Conservation (phyloP, 2,113 vertebrate species). For the Heptranchias perlo region DNA sequence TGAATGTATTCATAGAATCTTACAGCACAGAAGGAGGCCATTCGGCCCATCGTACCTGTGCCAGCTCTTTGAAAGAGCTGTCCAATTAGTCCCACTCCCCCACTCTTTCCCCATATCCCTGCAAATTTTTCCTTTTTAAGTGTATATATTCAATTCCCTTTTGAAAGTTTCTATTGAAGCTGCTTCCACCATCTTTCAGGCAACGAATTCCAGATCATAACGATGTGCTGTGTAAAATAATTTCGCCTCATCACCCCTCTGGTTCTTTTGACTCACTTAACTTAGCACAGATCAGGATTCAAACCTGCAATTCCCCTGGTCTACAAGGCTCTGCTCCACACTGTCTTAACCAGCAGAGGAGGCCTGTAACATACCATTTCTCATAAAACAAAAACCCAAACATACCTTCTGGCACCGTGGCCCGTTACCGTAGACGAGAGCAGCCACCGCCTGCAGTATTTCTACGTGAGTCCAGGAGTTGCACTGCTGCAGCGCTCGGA, state of each 20-base stretch:
- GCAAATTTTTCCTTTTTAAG: not conserved
- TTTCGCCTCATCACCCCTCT: not conserved
- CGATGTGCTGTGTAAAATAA: not conserved
- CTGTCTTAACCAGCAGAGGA: not conserved
- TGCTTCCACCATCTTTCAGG: not conserved
- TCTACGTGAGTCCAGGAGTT: conserved; percentile 85
- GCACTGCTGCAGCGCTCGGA: conserved; percentile 69
- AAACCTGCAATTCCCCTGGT: not conserved
- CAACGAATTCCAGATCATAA: not conserved
- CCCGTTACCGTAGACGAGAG: conserved; percentile 82
- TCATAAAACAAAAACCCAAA: not conserved
- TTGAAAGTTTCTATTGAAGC: not conserved
- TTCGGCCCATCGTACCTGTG: not conserved
- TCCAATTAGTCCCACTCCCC: not conserved
- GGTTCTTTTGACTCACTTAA: not conserved
- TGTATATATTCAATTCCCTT: not conserved
- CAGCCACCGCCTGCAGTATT: conserved; percentile 78
- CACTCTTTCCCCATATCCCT: not conserved
- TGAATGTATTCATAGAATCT: not conserved
- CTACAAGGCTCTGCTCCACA: not conserved
- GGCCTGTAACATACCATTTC: not conserved
- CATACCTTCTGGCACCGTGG: conserved; percentile 79
- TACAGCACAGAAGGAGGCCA: not conserved
- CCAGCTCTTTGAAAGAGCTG: not conserved
- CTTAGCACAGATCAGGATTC: not conserved